Evolutionary conservation across 2,113 vertebrate species (phyloP).

Genomic region (Perccottus glenii): DNA sequence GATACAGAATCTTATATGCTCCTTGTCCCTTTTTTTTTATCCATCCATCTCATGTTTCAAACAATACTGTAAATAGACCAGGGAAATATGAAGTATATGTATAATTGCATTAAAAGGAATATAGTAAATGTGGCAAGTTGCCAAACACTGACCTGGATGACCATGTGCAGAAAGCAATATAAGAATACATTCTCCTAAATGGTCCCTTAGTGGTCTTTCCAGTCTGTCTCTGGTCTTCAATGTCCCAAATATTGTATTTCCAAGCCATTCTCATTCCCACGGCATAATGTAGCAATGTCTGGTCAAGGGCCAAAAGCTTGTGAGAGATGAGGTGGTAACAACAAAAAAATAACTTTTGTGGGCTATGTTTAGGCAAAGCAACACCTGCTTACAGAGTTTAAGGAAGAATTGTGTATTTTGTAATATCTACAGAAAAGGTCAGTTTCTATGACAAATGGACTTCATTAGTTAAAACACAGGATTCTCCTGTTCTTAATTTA

Average conservation of each 20-base stretch:
- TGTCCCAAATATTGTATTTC: slow-evolving; percentile 5
- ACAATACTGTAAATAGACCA: not conserved
- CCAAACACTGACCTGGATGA: not conserved
- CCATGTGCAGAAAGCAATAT: not conserved
- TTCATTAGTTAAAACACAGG: no score
- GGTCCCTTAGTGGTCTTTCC: not conserved
- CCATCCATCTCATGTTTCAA: not conserved
- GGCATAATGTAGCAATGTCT: not conserved
- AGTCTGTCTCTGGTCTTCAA: not conserved
- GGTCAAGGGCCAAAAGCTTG: not conserved
- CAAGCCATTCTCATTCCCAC: slow-evolving; percentile 8
- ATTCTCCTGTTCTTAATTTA: no score
- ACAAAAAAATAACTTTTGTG: not conserved
- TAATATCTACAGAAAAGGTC: not conserved
- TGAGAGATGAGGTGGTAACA: not conserved
- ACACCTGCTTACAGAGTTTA: not conserved
- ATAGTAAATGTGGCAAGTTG: no score
- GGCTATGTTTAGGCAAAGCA: not conserved
- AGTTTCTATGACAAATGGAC: no score
- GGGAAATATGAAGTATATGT: not conserved
- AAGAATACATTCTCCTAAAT: not conserved
- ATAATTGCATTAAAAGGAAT: no score
- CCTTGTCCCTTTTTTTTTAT: no score
- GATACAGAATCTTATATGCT: not conserved
- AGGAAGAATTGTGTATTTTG: not conserved